phyloP scores from a whole-genome alignment of 2,113 vertebrate species.

The Oxyura jamaicensis region DNA sequence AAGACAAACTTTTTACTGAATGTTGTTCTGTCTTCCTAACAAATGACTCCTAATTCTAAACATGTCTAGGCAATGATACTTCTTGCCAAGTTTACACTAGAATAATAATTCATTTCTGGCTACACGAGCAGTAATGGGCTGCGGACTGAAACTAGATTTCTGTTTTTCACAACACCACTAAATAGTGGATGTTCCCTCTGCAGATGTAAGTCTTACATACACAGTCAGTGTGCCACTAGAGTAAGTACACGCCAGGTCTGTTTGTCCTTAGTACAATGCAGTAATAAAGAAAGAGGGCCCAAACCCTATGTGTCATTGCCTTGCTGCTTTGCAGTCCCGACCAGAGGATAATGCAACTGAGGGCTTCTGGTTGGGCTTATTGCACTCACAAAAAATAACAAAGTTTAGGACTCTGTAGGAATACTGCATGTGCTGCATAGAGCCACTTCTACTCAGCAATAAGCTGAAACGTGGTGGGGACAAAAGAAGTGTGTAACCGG shows the following conservation, averaged over 20 bases:
- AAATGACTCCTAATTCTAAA: background rate
- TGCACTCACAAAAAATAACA: background rate
- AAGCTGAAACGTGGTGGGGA: background rate
- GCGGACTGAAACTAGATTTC: background rate
- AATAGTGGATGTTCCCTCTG: background rate
- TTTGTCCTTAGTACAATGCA: background rate
- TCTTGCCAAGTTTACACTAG: background rate
- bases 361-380: background rate
- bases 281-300: background rate
- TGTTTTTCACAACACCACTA: background rate
- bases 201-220: background rate
- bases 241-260: background rate
- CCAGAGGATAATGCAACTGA: background rate
- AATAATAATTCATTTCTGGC: background rate
- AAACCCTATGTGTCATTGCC: background rate
- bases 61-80: background rate
- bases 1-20: background rate
- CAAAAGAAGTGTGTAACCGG: background rate
- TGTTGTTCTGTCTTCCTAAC: background rate
- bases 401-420: background rate
- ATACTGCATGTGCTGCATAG: too few species aligned
- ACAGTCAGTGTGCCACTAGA: background rate
- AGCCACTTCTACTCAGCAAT: rapidly evolving
- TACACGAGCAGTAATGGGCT: background rate
- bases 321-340: background rate